Percentiles rank a stretch among this genome's conserved stretches.
Conservation (phyloP, 2,888 invertebrate genomes). For the Harpalus rubripes region DNA sequence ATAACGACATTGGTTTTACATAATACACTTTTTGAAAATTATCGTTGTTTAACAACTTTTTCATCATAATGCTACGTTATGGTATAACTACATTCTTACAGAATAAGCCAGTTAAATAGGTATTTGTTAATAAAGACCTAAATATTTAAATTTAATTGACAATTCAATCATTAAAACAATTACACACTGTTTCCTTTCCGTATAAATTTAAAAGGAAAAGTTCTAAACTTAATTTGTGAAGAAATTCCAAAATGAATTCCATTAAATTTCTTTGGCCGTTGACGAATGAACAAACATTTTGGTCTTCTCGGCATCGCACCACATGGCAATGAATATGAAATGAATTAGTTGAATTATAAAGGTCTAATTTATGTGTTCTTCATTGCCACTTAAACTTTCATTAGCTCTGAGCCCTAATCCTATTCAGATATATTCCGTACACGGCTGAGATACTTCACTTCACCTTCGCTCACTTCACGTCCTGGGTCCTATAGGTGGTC, state of each 20-base stretch:
- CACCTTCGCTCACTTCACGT: not conserved
- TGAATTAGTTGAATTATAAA: conserved; percentile 53
- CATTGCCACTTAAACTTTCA: conserved; percentile 53
- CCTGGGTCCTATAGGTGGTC: conserved; percentile 20
- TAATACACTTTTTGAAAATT: too few relatives aligned
- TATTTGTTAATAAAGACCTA: not conserved
- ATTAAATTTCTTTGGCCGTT: conserved; percentile 41
- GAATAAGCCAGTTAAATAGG: too few relatives aligned
- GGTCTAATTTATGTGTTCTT: conserved; percentile 59
- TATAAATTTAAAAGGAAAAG: conserved; percentile 1
- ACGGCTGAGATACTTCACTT: not conserved
- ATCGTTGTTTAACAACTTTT: too few relatives aligned
- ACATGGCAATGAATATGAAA: conserved; percentile 55
- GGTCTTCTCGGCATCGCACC: conserved; percentile 20
- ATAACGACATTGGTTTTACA: too few relatives aligned
- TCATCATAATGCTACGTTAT: too few relatives aligned
- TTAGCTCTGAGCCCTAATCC: conserved; percentile 51
- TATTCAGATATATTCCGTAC: conserved; percentile 49
- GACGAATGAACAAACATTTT: conserved; percentile 51
- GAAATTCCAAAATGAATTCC: conserved; percentile 26
- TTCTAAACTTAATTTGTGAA: not conserved
- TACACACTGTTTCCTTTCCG: not conserved
- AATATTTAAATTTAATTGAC: not conserved
- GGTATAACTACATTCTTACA: too few relatives aligned
- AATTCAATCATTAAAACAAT: not conserved